These are phyloP conservation scores for Syncerus caffer DNA, from an alignment of 2,797 vertebrate genomes.

Conservation along the genomic window DNA sequence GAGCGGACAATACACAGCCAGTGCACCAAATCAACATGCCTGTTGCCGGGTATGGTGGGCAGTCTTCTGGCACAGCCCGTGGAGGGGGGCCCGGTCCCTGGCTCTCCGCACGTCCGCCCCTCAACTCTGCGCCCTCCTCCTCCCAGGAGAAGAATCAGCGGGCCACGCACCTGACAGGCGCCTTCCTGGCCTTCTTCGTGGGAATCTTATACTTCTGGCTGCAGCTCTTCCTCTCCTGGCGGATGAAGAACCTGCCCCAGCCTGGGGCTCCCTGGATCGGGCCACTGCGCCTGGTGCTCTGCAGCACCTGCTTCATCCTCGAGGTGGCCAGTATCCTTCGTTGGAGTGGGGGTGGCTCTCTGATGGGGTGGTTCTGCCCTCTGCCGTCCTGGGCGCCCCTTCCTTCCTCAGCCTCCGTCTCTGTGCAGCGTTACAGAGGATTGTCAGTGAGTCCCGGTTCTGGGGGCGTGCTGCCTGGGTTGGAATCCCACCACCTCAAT, in stretches of 20 bases:
- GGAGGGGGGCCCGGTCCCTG: background rate
- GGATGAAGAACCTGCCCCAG: slow-evolving; percentile 72
- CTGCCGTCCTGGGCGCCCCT: background rate
- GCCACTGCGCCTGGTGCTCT: slow-evolving; percentile 76
- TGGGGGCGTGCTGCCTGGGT: background rate
- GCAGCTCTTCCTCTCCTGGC: slow-evolving; percentile 83
- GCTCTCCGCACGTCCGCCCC: background rate
- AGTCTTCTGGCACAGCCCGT: background rate
- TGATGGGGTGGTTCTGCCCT: background rate
- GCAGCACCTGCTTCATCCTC: slow-evolving; percentile 75
- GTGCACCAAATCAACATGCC: rapidly evolving
- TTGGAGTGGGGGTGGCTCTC: background rate
- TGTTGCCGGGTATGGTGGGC: rapidly evolving
- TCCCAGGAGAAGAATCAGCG: slow-evolving; percentile 81
- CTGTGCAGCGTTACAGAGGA: background rate
- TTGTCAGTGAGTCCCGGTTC: too few species aligned
- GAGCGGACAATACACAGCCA: background rate
- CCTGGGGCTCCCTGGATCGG: slow-evolving; percentile 79
- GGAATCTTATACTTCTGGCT: slow-evolving; percentile 88
- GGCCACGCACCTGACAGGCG: slow-evolving; percentile 82
- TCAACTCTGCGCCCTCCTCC: background rate
- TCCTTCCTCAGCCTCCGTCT: background rate
- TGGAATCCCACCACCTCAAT: background rate
- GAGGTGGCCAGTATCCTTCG: slow-evolving; percentile 87
- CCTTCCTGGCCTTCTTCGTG: slow-evolving; percentile 84